Evolutionary conservation across 1,140 invertebrate species (phyloP).

Genomic region (Papilio polyxenes): DNA sequence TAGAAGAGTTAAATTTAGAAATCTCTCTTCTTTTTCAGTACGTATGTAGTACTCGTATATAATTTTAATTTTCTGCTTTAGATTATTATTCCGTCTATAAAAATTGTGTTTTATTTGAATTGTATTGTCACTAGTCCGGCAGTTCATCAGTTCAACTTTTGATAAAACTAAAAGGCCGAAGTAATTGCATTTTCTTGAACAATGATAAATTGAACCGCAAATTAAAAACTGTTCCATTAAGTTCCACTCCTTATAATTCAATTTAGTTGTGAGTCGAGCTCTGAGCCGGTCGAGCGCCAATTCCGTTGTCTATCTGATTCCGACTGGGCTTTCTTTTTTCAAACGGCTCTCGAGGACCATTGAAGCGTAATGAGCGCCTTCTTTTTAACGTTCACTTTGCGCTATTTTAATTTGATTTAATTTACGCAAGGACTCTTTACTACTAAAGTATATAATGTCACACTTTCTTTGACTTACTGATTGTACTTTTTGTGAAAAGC

Average conservation of each 20-base stretch:
- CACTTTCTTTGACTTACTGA: slow-evolving; percentile 11
- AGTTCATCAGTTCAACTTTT: background rate
- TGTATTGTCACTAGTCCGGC: background rate
- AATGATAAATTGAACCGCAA: slow-evolving; percentile 25
- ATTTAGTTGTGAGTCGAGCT: slow-evolving; percentile 21
- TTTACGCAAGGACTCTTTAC: slow-evolving; percentile 8
- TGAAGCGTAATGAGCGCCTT: slow-evolving; percentile 33
- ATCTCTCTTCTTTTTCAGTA: too few species aligned
- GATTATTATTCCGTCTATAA: background rate
- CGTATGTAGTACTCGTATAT: too few species aligned
- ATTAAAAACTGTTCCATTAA: slow-evolving; percentile 22
- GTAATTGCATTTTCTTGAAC: background rate
- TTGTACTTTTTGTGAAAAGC: background rate
- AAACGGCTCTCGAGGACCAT: slow-evolving; percentile 31
- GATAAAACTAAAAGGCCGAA: background rate
- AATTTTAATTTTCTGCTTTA: background rate
- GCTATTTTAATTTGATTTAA: slow-evolving; percentile 39
- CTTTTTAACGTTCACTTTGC: slow-evolving; percentile 22
- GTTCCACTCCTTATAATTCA: slow-evolving; percentile 20
- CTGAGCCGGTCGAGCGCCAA: slow-evolving; percentile 26
- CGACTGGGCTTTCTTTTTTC: slow-evolving; percentile 28
- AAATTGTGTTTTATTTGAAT: background rate
- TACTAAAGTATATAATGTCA: slow-evolving; percentile 9
- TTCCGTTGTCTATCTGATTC: slow-evolving; percentile 34
- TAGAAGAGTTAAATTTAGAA: too few species aligned